Base-by-base conservation (phyloP, 1,140 invertebrate genomes). In the Coelopa frigida region DNA sequence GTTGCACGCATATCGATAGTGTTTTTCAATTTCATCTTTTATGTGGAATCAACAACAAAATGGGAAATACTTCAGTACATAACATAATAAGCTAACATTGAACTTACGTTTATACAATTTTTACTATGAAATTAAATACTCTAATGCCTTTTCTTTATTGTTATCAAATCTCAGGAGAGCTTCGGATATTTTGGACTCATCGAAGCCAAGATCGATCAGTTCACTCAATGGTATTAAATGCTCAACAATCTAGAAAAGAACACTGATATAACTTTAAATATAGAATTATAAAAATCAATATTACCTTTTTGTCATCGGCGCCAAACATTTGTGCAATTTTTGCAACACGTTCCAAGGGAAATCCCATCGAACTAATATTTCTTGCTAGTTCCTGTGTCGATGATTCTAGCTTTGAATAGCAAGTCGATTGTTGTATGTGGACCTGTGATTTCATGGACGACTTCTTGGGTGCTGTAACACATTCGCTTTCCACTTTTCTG, bases 121-220 rank as follows among this genome's bases (percentile, higher is more conserved):
- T n/a, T n/a, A 44, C 42, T 82, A 89, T 57, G 82, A 80, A 57
- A 89, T 82, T 46, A 92, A 73, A 64, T 82, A 79, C 70, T 94
- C 89, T 54, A 94, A 73, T 23, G 88, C 88, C 72, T 86, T 89
- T 57, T 93, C 89, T 56, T 83, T 78, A 72, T 92, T 85, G 60
- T 87, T 84, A 62, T 89, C 76, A 60, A 81, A 82, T 58, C 82
- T 80, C 8, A 84, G 63, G 18, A 93, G 72, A 24, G 88, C 89
- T 44, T 78, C 75, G 1, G 81, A 82, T 14, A 86, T 85, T 57
- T 79, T 75, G 22, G 79, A 77, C 72, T 89, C 84, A 1, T 82
- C 72, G 67, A 94, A 94, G 17, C 89, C 89, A 29, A 93, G 74
- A 63, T 88, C 85, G 68, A 83, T 78, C 27, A 93, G 72, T 56